Base-by-base conservation (phyloP, 2,888 invertebrate species). In the Tillus elongatus region DNA sequence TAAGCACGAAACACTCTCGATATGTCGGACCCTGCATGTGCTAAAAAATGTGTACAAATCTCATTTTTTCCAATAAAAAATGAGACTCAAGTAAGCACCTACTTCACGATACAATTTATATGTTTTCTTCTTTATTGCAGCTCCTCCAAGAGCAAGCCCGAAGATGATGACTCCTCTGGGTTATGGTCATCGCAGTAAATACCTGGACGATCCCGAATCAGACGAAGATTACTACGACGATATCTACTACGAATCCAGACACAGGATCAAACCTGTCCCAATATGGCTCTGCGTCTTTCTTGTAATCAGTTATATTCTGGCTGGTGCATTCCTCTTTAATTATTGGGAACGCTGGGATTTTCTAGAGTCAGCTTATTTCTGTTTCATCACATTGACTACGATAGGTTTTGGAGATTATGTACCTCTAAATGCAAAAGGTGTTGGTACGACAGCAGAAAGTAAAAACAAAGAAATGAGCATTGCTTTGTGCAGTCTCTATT, bases 401-500 rank as follows among this genome's bases (percentile, higher is more conserved):
- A 92, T 92, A 40, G 91, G 91, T 10, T 91, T 91, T 54, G 91
- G 91, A 0, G 91, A 92, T 62, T 84, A 88, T 56, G 91, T 91
- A 4, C 91, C 91, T 0, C n/a, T 19, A n/a, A 19, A 19, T n/a
- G 88, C 87, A 0, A 85, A 85, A 64, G 77, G 77, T 15, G 68
- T 73, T 3, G 53, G 45, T 30, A 66, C 68, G 31, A 67, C 69
- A 1, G 66, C 69, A 47, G 65, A 59, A 2, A 65, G 69, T 36
- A n/a, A 19, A n/a, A 19, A 19, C 24, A 19, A 19, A n/a, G n/a
- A 19, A n/a, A 62, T 75, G 47, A 79, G 80, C 48, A 77, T 95
- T 44, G 91, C 91, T 0, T 73, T 92, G 36, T 92, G 91, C 56
- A 91, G 91, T 0, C 68, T 95, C 37, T 96, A 96, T 68, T 70